These are phyloP conservation scores for Galaxias olidus DNA, from an alignment of 2,797 vertebrate species.

Conservation along the genomic window DNA sequence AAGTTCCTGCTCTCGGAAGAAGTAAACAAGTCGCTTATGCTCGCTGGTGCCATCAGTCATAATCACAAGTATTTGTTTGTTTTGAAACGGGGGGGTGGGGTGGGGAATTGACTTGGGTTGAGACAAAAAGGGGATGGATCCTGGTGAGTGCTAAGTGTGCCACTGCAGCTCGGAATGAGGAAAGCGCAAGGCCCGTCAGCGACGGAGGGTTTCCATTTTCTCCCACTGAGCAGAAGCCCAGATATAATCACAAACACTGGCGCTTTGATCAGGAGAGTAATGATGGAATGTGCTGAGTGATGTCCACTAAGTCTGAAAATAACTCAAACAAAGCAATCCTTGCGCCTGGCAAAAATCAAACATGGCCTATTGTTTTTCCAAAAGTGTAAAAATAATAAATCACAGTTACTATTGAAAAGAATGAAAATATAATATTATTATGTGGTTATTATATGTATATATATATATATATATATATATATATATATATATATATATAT, in stretches of 20 bases:
- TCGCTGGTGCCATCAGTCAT: constrained; percentile 73
- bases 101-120: constrained; percentile 59
- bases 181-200: constrained; percentile 31
- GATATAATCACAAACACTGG: constrained; percentile 36
- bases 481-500: too few species aligned
- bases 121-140: constrained; percentile 57
- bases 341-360: too few species aligned
- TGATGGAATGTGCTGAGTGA: too few species aligned
- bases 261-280: constrained; percentile 22
- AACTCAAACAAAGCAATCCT: too few species aligned
- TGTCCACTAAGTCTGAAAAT: too few species aligned
- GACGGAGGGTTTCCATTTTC: constrained; percentile 39
- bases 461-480: too few species aligned
- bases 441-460: too few species aligned
- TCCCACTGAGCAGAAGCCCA: constrained; percentile 14
- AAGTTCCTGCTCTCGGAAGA: constrained; percentile 39
- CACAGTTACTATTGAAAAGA: not conserved
- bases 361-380: too few species aligned
- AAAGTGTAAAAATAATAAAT: too few species aligned
- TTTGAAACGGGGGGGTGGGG: constrained; percentile 55
- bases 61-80: constrained; percentile 80
- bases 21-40: constrained; percentile 60
- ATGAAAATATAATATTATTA: not conserved
- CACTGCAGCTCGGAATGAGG: constrained; percentile 12
- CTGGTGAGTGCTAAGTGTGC: constrained; percentile 37